These are phyloP conservation scores for Trichopoda pennipes DNA, from an alignment of 2,888 invertebrate species.

Conservation along the genomic window DNA sequence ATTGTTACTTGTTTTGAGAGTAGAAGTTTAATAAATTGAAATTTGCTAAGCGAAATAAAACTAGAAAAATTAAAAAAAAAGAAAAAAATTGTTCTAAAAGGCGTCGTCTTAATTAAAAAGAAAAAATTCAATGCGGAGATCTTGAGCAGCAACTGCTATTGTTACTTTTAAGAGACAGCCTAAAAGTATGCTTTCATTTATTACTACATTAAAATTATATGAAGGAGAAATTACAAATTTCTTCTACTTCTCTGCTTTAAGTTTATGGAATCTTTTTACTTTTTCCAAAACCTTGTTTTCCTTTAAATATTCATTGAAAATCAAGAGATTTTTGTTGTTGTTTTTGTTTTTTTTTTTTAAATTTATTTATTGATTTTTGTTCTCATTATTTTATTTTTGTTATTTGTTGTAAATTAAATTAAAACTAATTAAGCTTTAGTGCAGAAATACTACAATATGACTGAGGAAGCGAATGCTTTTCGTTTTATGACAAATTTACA, in stretches of 20 bases:
- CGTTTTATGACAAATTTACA: too few relatives aligned
- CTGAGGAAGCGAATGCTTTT: too few relatives aligned
- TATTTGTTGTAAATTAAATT: slow-evolving; percentile 67
- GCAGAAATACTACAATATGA: too few relatives aligned
- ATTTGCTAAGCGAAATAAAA: not conserved
- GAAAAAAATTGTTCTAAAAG: not conserved
- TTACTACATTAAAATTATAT: not conserved
- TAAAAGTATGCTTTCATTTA: slow-evolving; percentile 9
- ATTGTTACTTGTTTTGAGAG: slow-evolving; percentile 57
- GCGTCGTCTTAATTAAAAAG: not conserved
- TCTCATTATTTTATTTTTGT: slow-evolving; percentile 51
- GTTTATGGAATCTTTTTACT: not conserved
- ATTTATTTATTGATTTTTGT: too few relatives aligned
- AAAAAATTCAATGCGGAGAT: slow-evolving; percentile 2
- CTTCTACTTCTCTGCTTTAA: not conserved
- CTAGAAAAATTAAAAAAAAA: not conserved
- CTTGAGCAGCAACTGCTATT: slow-evolving; percentile 1
- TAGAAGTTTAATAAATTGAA: not conserved
- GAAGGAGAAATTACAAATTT: not conserved
- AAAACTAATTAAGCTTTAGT: slow-evolving; percentile 67
- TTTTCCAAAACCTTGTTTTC: not conserved
- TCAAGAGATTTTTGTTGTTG: slow-evolving; percentile 21
- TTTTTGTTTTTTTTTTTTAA: slow-evolving; percentile 33
- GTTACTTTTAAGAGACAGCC: slow-evolving; percentile 17
- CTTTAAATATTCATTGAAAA: slow-evolving; percentile 10